phyloP scores from a whole-genome alignment of 2,113 vertebrate species.

The Menidia beryllina region DNA sequence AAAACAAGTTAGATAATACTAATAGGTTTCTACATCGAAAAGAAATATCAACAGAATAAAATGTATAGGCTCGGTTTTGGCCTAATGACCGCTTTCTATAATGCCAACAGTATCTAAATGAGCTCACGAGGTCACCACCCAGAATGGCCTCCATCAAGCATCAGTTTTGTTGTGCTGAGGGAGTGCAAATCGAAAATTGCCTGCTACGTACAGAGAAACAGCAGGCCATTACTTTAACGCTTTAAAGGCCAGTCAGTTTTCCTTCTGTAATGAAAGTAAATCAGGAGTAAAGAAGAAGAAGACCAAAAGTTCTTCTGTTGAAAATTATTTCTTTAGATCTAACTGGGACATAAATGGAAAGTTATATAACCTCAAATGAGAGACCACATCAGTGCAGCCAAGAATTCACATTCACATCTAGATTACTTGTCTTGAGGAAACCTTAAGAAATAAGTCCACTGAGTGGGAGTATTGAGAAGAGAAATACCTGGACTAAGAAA shows the following conservation, averaged over 20 bases:
- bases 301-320: conserved; percentile 1
- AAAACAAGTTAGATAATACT: neutral
- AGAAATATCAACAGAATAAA: too few species aligned
- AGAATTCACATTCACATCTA: neutral
- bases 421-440: neutral
- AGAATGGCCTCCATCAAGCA: neutral
- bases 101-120: too few species aligned
- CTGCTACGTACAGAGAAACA: conserved; percentile 3
- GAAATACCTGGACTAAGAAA: neutral
- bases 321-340: conserved; percentile 13
- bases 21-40: too few species aligned
- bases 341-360: neutral
- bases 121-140: neutral
- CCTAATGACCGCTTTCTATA: too few species aligned
- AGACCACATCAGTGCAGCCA: neutral
- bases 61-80: too few species aligned
- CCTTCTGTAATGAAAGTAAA: neutral
- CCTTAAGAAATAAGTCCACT: neutral
- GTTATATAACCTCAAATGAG: neutral
- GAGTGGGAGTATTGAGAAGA: neutral
- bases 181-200: neutral
- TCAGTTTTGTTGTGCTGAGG: neutral
- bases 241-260: conserved; percentile 1
- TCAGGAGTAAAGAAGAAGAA: neutral
- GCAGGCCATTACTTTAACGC: neutral